Evolutionary conservation across 2,113 vertebrate species (phyloP).

Genomic region (Pteruthius melanotis): DNA sequence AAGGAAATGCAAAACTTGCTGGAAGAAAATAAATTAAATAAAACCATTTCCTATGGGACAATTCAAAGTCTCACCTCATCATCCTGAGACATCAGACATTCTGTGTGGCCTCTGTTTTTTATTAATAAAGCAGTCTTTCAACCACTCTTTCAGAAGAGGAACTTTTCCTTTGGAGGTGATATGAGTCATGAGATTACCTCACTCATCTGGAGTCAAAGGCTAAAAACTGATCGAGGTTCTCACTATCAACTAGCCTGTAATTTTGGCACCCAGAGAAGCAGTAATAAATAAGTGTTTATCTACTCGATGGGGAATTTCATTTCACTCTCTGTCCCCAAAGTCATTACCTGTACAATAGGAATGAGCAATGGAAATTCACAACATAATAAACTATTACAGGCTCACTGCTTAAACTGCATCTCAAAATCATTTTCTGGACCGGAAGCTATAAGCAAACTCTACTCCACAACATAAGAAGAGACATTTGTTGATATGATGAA

Average conservation of each 20-base stretch:
- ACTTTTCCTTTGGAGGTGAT: not conserved
- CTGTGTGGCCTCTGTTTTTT: conserved; percentile 29
- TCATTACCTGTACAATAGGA: conserved; percentile 23
- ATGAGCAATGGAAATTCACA: not conserved
- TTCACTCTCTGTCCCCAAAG: not conserved
- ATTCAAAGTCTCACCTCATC: conserved; percentile 64
- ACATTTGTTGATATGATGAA: not conserved
- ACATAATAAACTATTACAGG: not conserved
- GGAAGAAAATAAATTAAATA: conserved; percentile 43
- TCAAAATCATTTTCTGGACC: not conserved
- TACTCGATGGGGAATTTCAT: conserved; percentile 26
- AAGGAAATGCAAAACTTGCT: conserved; percentile 25
- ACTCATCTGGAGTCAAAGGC: conserved; percentile 29
- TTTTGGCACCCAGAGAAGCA: conserved; percentile 41
- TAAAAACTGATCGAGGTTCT: conserved; percentile 29
- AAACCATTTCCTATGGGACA: conserved; percentile 14
- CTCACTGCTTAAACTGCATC: not conserved
- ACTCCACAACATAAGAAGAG: not conserved
- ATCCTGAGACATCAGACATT: conserved; percentile 41
- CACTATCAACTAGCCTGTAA: conserved; percentile 35
- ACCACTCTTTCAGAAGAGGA: not conserved
- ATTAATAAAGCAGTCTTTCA: conserved; percentile 52
- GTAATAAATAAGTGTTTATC: conserved; percentile 28
- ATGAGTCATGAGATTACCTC: conserved; percentile 16
- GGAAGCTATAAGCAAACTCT: not conserved